Evolutionary conservation across 2,888 invertebrate genomes (phyloP).

Genomic region (Metacarcinus magister): DNA sequence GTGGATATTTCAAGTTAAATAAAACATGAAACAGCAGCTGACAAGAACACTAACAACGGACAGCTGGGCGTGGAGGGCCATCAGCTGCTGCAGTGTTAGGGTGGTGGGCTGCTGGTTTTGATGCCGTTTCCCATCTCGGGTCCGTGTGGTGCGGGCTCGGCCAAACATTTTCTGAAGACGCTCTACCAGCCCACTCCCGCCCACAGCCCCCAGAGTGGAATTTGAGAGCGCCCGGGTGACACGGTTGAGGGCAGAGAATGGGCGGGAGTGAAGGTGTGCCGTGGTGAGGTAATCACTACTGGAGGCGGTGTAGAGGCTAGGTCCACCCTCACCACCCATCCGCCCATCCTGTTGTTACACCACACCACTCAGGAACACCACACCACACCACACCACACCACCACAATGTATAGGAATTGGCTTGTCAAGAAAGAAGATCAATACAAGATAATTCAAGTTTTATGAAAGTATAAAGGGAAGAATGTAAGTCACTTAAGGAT

Average conservation of each 20-base stretch:
- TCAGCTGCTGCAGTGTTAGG: conserved; percentile 81
- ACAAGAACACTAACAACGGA: conserved; percentile 73
- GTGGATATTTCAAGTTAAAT: not conserved
- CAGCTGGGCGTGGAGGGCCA: conserved; percentile 81
- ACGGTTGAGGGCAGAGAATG: conserved; percentile 78
- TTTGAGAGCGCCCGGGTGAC: conserved; percentile 80
- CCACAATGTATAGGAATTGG: not conserved
- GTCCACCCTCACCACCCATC: conserved; percentile 57
- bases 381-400: not conserved
- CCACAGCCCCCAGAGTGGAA: conserved; percentile 66
- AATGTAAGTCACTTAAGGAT: not conserved
- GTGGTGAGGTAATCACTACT: conserved; percentile 77
- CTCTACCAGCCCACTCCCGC: conserved; percentile 59
- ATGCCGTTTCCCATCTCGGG: conserved; percentile 51
- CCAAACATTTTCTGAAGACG: conserved; percentile 69
- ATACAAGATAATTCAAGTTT: not conserved
- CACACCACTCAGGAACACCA: not conserved
- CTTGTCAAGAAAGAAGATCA: not conserved
- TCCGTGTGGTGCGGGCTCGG: conserved; percentile 18
- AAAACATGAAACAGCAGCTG: not conserved
- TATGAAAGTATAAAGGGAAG: not conserved
- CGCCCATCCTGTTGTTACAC: conserved; percentile 59
- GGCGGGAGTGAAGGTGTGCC: conserved; percentile 63
- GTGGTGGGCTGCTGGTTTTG: conserved; percentile 66
- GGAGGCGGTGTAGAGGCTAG: conserved; percentile 66